A percentile compares a stretch with the other conserved stretches of the same genome.
Conservation (phyloP, 2,888 invertebrate species). For the Ormyrus pomaceus region DNA sequence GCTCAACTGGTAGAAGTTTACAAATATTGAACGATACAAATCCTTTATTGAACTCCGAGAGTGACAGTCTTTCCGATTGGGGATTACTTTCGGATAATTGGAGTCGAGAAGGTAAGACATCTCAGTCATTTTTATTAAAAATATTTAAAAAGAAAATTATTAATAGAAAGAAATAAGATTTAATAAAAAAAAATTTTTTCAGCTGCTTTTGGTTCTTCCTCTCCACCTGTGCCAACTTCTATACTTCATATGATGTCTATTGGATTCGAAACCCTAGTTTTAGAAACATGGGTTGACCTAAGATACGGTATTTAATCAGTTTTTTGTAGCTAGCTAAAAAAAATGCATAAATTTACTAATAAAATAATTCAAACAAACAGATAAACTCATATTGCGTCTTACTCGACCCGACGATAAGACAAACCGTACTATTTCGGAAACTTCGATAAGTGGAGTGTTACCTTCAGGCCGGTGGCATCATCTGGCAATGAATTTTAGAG, state of each 20-base stretch:
- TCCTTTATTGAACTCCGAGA: conserved; percentile 66
- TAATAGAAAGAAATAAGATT: no score
- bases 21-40: conserved; percentile 59
- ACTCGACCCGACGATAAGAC: conserved; percentile 77
- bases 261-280: conserved; percentile 80
- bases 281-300: conserved; percentile 81
- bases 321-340: neutral
- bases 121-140: conserved; percentile 7
- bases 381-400: conserved; percentile 76
- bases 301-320: conserved; percentile 68
- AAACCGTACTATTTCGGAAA: conserved; percentile 77
- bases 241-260: conserved; percentile 80
- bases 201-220: conserved; percentile 69
- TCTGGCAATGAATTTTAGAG: conserved; percentile 79
- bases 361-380: conserved; percentile 64
- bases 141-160: neutral
- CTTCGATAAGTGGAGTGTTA: conserved; percentile 75
- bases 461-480: conserved; percentile 78
- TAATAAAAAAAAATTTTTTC: neutral
- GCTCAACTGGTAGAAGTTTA: conserved; percentile 58
- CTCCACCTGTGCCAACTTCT: conserved; percentile 69
- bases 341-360: neutral
- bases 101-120: conserved; percentile 69
- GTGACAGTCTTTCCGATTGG: conserved; percentile 74
- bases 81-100: conserved; percentile 72